phyloP scores from a whole-genome alignment of 2,888 invertebrate species.

The Abrostola tripartita region DNA sequence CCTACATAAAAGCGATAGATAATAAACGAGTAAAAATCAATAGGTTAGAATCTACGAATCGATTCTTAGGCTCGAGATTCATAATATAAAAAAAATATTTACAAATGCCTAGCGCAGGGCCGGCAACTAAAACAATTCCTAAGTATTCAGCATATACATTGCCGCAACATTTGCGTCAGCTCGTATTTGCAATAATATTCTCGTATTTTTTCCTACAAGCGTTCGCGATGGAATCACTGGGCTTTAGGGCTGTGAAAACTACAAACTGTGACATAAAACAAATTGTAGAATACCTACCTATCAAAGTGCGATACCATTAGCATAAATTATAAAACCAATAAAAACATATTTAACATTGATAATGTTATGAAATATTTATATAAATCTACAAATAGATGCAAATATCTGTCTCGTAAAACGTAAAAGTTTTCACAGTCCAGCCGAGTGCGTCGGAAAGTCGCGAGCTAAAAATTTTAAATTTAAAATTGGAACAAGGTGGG shows the following conservation, averaged over 20 bases:
- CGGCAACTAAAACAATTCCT: constrained; percentile 55
- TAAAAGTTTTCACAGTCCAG: constrained; percentile 68
- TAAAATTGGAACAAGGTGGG: constrained; percentile 84
- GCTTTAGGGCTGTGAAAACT: constrained; percentile 61
- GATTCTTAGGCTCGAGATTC: constrained; percentile 64
- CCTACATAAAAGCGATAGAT: constrained; percentile 57
- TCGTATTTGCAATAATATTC: constrained; percentile 51
- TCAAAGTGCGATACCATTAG: constrained; percentile 27
- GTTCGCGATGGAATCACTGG: constrained; percentile 58
- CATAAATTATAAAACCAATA: constrained; percentile 39
- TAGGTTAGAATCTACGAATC: constrained; percentile 63
- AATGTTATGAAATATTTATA: constrained; percentile 37
- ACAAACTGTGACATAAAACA: constrained; percentile 47
- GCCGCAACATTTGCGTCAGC: constrained; percentile 45
- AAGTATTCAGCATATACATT: constrained; percentile 56
- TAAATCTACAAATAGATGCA: constrained; percentile 53
- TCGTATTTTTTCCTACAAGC: constrained; percentile 60
- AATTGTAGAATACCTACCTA: constrained; percentile 25
- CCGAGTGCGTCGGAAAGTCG: constrained; percentile 67
- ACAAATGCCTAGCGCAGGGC: constrained; percentile 59
- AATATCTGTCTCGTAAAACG: constrained; percentile 50
- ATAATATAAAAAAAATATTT: constrained; percentile 62
- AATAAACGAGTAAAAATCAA: constrained; percentile 54
- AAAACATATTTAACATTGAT: constrained; percentile 40
- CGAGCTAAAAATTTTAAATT: constrained; percentile 72